Evolutionary conservation across 2,888 invertebrate species (phyloP), one percentile per base, ranked within the genome.

Genomic region (Troides aeacus): DNA sequence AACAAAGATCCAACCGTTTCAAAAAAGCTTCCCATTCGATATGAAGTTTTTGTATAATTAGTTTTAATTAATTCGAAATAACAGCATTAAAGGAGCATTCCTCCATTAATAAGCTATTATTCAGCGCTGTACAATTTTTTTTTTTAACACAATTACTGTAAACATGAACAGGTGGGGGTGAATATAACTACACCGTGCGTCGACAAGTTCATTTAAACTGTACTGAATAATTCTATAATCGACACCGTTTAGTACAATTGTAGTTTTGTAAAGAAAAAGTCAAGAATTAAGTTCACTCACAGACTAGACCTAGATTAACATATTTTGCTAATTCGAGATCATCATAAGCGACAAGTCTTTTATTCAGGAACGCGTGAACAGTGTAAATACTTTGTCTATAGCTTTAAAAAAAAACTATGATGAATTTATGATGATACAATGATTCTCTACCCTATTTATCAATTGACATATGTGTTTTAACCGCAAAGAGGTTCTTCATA

Each of bases 91-190:
- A 24, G 50, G 15, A 42, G 21, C 60, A 60, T 61, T 60, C 12
- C 30, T 61, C 21, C 50, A 60, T 57, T 64, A 36, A 59, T 60
- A 24, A 15, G 53, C 53, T 39, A 63, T 64, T 24, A 21, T 36
- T 1, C 56, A n/a, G 56, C 21, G 21, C 46, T 15, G 56, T 56
- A 21, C 56, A 56, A n/a, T 18, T 18, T 23, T 50, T 23, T 50
- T 21, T 64, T 64, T 63, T 64, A 24, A 50, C 23, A 21, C 46
- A 63, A 39, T 60, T 68, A 59, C 59, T 36, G 24, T 30, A 46
- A 46, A 46, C 46, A 15, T 3, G 30, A 57, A 21, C 68, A 69
- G 64, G 64, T 69, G 68, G 42, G 18, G 56, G 46, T 15, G 15
- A 46, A 46, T 46, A 46, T 15, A 46, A 46, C 46, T 12, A 46